These are phyloP conservation scores for Eupithecia subumbrata DNA, from an alignment of 2,888 invertebrate genomes.

Conservation along the genomic window DNA sequence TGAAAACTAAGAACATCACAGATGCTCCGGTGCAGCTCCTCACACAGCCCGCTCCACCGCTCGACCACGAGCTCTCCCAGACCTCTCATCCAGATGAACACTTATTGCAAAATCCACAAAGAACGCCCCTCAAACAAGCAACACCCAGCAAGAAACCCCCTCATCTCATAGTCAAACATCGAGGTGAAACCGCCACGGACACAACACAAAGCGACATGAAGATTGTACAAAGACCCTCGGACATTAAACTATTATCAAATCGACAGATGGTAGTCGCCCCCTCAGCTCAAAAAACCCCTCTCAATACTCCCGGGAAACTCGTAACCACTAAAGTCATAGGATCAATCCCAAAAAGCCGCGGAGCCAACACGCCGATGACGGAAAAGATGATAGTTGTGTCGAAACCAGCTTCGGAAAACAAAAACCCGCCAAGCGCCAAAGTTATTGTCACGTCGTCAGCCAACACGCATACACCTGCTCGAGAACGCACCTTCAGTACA, in stretches of 20 bases:
- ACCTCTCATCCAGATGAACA: constrained; percentile 67
- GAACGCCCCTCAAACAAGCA: constrained; percentile 62
- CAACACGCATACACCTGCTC: constrained; percentile 60
- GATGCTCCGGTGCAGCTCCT: constrained; percentile 75
- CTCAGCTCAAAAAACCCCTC: constrained; percentile 63
- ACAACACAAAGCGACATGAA: constrained; percentile 75
- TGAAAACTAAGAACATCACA: constrained; percentile 65
- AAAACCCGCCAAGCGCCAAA: constrained; percentile 65
- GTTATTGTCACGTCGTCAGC: constrained; percentile 69
- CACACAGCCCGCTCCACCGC: constrained; percentile 70
- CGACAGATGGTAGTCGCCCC: constrained; percentile 73
- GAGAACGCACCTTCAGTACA: constrained; percentile 58
- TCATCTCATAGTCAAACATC: constrained; percentile 75
- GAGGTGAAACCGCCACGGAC: constrained; percentile 61
- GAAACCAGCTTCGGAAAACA: constrained; percentile 67
- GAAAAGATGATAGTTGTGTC: constrained; percentile 81
- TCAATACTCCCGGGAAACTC: constrained; percentile 69
- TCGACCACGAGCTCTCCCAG: constrained; percentile 65
- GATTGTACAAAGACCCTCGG: constrained; percentile 72
- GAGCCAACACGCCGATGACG: constrained; percentile 55
- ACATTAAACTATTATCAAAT: constrained; percentile 75
- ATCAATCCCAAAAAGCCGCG: constrained; percentile 64
- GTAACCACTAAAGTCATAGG: constrained; percentile 77
- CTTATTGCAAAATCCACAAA: constrained; percentile 62
- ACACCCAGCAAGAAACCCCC: constrained; percentile 64